These are phyloP conservation scores for Idris sp. DNA, from an alignment of 1,140 invertebrate genomes.

Conservation along the genomic window DNA sequence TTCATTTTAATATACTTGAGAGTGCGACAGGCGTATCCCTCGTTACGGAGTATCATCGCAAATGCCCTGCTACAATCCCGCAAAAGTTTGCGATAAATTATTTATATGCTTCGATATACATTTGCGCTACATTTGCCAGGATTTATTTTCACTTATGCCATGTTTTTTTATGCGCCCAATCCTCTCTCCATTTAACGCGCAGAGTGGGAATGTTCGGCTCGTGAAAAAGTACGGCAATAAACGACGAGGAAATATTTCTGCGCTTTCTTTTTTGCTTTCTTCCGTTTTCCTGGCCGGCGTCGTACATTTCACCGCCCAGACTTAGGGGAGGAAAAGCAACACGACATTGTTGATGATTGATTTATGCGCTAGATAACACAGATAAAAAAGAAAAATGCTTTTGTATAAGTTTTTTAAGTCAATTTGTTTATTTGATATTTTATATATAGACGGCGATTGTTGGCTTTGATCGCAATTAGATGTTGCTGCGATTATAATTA, in stretches of 20 bases:
- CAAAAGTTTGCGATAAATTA: too few relatives aligned
- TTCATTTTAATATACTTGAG: slow-evolving; percentile 12
- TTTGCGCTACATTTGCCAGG: slow-evolving; percentile 13
- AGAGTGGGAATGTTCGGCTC: slow-evolving; percentile 1
- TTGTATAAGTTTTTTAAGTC: too few relatives aligned
- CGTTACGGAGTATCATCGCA: too few relatives aligned
- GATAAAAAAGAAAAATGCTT: too few relatives aligned
- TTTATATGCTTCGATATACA: too few relatives aligned
- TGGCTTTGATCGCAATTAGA: too few relatives aligned
- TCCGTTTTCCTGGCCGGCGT: slow-evolving; percentile 11
- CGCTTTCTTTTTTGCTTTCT: slow-evolving; percentile 14
- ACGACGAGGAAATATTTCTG: slow-evolving; percentile 25
- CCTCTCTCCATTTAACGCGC: slow-evolving; percentile 5
- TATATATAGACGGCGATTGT: too few relatives aligned
- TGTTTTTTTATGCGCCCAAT: slow-evolving; percentile 20
- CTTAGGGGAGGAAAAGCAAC: slow-evolving; percentile 11
- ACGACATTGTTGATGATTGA: slow-evolving; percentile 9
- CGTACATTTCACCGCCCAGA: too few relatives aligned
- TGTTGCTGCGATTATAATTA: too few relatives aligned
- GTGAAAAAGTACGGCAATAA: slow-evolving; percentile 48
- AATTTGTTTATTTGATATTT: too few relatives aligned
- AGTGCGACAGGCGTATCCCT: too few relatives aligned
- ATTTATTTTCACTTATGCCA: slow-evolving; percentile 52
- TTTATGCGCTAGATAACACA: too few relatives aligned
- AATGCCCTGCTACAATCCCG: not conserved